Evolutionary conservation across 2,113 vertebrate species (phyloP), one percentile per base, ranked within the genome.

Genomic region (Copsychus sechellarum): DNA sequence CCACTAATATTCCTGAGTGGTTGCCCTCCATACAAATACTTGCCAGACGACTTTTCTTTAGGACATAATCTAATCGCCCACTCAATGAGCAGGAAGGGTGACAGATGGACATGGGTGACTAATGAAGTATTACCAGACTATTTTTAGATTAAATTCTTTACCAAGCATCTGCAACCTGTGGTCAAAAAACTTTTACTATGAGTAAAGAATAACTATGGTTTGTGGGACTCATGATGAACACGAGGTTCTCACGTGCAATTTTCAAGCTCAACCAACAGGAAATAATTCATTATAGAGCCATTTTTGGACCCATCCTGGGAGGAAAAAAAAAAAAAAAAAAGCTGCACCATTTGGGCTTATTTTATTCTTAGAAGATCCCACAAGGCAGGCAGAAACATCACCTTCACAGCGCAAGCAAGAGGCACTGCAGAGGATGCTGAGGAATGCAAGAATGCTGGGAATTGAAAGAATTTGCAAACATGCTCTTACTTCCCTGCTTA

Each of bases 401-500:
- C 80, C 81, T 90, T 73, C 42, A 21, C 23, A 62, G 40, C 5
- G 15, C 48, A 71, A 53, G 57, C 7, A 4, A 66, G 70, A 51
- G 24, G 65, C 29, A 11, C 38, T 88, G 81, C 90, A 93, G 84
- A 88, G 90, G 89, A 95, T 61, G 79, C 86, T 88, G 72, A 93
- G 66, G 71, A 90, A 97, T 28, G 78, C 45, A 91, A 65, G 70
- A 87, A 97, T 18, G 76, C 31, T 34, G 58, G 23, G 81, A 90
- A 95, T 65, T 81, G 47, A 65, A 89, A 88, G 67, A 86, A 95
- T 95, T 86, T 90, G 87, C 89, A 94, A 93, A 94, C 76, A 69
- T 6, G 33, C 33, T 80, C 47, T 67, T 76, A 50, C 66, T 73
- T 51, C 60, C 72, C 78, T 47, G 67, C 48, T 61, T 45, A 47